phyloP scores from a whole-genome alignment of 2,888 invertebrate genomes.

The Achlya flavicornis region DNA sequence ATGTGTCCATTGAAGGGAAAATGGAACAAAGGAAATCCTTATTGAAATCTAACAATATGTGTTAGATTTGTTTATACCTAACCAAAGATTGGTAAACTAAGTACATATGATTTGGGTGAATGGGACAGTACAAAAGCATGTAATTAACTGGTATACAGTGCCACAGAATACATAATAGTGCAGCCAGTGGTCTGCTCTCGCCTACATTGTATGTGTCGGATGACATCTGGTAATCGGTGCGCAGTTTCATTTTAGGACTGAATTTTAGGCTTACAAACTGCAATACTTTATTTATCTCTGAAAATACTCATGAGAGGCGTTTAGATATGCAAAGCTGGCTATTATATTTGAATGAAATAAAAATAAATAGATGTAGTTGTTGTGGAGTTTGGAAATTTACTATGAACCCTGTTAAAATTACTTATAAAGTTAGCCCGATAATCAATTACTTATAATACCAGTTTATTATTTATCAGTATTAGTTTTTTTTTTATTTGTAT shows the following conservation, averaged over 20 bases:
- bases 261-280: constrained; percentile 7
- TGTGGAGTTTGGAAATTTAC: no score
- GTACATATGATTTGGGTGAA: background rate
- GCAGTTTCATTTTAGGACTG: background rate
- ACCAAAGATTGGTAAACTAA: no score
- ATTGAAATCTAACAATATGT: background rate
- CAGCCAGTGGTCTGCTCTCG: background rate
- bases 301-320: no score
- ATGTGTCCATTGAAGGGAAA: constrained; percentile 16
- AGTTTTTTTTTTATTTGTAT: no score
- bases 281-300: constrained; percentile 7
- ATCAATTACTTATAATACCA: no score
- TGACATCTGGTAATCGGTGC: constrained; percentile 19
- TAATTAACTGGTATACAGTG: background rate
- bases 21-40: background rate
- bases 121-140: background rate
- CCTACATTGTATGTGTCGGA: background rate
- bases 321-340: no score
- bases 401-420: no score
- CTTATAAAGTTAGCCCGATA: no score
- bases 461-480: no score
- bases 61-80: no score
- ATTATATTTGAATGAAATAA: no score
- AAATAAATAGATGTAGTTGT: no score
- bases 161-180: background rate